Evolutionary conservation across 2,797 vertebrate genomes (phyloP).

Genomic region (Botia almorhae): DNA sequence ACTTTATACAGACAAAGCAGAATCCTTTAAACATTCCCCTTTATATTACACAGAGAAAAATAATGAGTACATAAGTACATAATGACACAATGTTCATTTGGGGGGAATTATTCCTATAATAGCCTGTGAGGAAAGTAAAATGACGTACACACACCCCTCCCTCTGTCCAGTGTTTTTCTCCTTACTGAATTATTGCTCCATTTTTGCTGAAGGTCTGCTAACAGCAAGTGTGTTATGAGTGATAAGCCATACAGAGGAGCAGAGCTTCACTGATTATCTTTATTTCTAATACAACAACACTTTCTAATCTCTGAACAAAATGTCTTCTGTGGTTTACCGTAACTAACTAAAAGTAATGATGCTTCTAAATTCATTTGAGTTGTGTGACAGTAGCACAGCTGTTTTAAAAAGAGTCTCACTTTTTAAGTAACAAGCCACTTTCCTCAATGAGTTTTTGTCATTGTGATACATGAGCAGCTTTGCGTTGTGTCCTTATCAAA

Average conservation of each 20-base stretch:
- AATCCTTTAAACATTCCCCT: no score
- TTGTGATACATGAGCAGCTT: not conserved
- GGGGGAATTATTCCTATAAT: constrained; percentile 21
- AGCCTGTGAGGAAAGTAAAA: not conserved
- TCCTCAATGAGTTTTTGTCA: no score
- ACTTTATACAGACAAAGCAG: no score
- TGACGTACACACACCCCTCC: not conserved
- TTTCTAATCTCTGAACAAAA: constrained; percentile 41
- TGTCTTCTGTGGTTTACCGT: constrained; percentile 24
- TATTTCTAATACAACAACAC: constrained; percentile 47
- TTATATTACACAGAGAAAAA: not conserved
- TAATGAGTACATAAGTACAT: not conserved
- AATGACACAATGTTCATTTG: not conserved
- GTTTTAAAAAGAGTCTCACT: no score
- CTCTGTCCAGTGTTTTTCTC: constrained; percentile 52
- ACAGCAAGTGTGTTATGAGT: constrained; percentile 27
- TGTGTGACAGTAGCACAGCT: no score
- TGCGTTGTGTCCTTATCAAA: not conserved
- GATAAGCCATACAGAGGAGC: constrained; percentile 17
- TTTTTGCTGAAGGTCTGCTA: constrained; percentile 54
- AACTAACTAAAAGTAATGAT: not conserved
- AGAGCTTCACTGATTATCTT: constrained; percentile 37
- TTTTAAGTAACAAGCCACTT: constrained; percentile 1
- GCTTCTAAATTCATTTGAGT: not conserved
- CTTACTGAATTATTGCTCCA: constrained; percentile 56